Evolutionary conservation across 2,888 invertebrate genomes (phyloP).

Genomic region (Meiosimyza platycephala): DNA sequence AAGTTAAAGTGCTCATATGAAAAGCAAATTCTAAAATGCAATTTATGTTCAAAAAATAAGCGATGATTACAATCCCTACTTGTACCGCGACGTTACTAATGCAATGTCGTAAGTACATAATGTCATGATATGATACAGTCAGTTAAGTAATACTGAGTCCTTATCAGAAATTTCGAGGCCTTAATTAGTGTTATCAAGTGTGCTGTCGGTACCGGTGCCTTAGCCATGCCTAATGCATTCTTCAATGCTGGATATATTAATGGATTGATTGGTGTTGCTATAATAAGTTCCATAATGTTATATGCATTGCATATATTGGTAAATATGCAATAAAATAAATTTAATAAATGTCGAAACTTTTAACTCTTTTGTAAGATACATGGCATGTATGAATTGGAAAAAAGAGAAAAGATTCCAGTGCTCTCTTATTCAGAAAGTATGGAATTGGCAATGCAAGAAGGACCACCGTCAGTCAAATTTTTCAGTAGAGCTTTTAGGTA

Average conservation of each 20-base stretch:
- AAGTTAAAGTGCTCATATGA: background rate
- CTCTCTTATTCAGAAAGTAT: conserved; percentile 86
- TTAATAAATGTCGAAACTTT: background rate
- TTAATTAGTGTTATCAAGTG: conserved; percentile 90
- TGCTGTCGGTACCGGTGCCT: conserved; percentile 91
- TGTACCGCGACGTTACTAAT: conserved; percentile 29
- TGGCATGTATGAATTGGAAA: conserved; percentile 64
- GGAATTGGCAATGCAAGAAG: conserved; percentile 78
- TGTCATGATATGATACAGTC: background rate
- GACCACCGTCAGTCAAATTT: conserved; percentile 73
- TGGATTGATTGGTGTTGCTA: conserved; percentile 80
- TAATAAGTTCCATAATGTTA: conserved; percentile 83
- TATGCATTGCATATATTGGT: conserved; percentile 87
- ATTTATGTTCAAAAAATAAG: conserved; percentile 1
- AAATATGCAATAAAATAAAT: background rate
- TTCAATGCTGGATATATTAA: conserved; percentile 84
- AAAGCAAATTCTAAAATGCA: no score
- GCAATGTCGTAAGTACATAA: conserved; percentile 47
- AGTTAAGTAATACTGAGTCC: background rate
- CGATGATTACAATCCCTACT: conserved; percentile 46
- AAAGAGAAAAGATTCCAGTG: conserved; percentile 74
- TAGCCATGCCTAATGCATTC: conserved; percentile 95
- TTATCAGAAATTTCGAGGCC: conserved; percentile 71
- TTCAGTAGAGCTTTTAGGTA: conserved; percentile 70
- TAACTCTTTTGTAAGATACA: conserved; percentile 43